Evolutionary conservation across 2,113 vertebrate species (phyloP).

Genomic region (Tupaia tana): DNA sequence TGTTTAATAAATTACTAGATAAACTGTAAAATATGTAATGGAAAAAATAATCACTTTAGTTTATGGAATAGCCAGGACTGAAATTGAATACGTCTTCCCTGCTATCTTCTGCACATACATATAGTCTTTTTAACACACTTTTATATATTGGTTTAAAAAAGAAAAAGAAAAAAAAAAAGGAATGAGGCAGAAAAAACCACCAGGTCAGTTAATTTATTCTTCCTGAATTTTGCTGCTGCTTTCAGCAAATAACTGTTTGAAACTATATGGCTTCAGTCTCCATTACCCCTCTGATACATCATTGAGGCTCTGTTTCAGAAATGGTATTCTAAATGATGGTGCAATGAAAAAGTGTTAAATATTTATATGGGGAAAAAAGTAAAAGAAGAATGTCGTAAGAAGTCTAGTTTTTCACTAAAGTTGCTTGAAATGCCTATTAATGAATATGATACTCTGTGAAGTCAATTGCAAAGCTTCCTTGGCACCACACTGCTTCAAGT

Average conservation of each 20-base stretch:
- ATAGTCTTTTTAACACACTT: neutral
- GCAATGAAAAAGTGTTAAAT: neutral
- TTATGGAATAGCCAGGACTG: neutral
- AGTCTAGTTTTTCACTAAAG: neutral
- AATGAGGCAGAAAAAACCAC: neutral
- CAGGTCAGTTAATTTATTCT: neutral
- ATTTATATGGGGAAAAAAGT: neutral
- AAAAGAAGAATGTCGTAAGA: neutral
- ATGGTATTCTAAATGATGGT: neutral
- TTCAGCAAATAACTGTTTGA: neutral
- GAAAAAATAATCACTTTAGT: constrained; percentile 4
- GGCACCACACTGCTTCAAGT: neutral
- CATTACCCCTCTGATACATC: neutral
- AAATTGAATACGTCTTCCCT: neutral
- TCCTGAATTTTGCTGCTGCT: neutral
- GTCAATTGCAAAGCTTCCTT: neutral
- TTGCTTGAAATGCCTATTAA: neutral
- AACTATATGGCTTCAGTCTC: neutral
- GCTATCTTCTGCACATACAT: neutral
- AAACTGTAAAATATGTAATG: neutral
- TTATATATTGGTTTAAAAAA: neutral
- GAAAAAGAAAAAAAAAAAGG: neutral
- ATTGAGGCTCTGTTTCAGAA: neutral
- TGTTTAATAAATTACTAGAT: neutral
- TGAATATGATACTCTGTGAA: neutral